Conservation (phyloP, 2,888 invertebrate genomes). For the Eupeodes luniger region DNA sequence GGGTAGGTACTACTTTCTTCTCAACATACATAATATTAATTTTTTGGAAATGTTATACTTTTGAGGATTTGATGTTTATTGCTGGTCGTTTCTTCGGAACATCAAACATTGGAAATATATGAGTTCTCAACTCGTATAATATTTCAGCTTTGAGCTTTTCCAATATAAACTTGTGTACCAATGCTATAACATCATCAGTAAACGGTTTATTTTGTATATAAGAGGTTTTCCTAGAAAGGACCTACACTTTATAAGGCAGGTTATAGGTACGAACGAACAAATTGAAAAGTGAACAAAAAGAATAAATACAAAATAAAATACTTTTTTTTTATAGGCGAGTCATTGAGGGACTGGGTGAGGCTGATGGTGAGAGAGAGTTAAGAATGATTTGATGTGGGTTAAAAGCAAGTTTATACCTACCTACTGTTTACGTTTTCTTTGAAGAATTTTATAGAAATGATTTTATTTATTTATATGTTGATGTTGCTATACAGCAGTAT, state of each 20-base stretch:
- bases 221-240: background rate
- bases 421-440: background rate
- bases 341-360: no score
- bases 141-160: background rate
- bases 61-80: conserved; percentile 44
- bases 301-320: background rate
- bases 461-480: background rate
- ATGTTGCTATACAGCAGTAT: no score
- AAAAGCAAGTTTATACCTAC: background rate
- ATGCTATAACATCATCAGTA: background rate
- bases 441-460: background rate
- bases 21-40: conserved; percentile 29
- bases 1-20: background rate
- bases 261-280: no score
- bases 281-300: background rate
- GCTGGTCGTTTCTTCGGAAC: conserved; percentile 17
- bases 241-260: no score
- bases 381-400: background rate
- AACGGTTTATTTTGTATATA: background rate
- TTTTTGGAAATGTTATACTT: conserved; percentile 23
- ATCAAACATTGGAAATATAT: conserved; percentile 3
- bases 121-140: conserved; percentile 2
- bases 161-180: background rate
- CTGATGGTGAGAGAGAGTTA: no score
- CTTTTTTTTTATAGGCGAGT: background rate